phyloP scores from a whole-genome alignment of 2,113 vertebrate species.

The Urocolius indicus region DNA sequence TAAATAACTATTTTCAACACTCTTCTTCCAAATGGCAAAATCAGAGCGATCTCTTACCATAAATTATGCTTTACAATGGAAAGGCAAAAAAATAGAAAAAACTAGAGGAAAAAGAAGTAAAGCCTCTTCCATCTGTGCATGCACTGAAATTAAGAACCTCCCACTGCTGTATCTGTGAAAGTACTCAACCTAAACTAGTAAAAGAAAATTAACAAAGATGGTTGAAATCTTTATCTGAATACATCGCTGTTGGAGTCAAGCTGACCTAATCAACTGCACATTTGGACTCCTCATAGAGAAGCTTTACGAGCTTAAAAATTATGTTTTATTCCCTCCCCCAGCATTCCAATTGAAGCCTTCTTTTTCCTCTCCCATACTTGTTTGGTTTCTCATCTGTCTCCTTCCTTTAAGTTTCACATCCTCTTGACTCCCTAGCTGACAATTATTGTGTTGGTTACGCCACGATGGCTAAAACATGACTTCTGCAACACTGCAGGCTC shows the following conservation, averaged over 20 bases:
- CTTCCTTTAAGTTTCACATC: neutral
- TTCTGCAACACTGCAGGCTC: neutral
- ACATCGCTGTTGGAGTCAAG: neutral
- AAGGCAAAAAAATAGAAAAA: neutral
- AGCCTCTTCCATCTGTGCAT: neutral
- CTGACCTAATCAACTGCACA: constrained; percentile 36
- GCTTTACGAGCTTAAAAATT: constrained; percentile 16
- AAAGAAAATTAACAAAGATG: neutral
- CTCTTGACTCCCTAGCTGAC: neutral
- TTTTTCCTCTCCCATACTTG: neutral
- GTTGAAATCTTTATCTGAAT: neutral
- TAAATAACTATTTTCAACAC: neutral
- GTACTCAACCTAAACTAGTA: neutral
- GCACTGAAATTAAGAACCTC: constrained; percentile 11
- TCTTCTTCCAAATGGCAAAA: neutral
- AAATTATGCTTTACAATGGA: neutral
- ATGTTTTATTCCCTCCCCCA: constrained; percentile 3
- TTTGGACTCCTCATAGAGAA: constrained; percentile 9
- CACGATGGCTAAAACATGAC: neutral
- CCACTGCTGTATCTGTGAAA: neutral
- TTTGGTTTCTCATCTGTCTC: neutral
- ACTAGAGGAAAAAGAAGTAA: neutral
- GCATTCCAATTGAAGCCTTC: neutral
- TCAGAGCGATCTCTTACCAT: neutral
- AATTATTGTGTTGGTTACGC: neutral